Conservation (phyloP, 2,113 vertebrate genomes). For the Rhabdornis inornatus region DNA sequence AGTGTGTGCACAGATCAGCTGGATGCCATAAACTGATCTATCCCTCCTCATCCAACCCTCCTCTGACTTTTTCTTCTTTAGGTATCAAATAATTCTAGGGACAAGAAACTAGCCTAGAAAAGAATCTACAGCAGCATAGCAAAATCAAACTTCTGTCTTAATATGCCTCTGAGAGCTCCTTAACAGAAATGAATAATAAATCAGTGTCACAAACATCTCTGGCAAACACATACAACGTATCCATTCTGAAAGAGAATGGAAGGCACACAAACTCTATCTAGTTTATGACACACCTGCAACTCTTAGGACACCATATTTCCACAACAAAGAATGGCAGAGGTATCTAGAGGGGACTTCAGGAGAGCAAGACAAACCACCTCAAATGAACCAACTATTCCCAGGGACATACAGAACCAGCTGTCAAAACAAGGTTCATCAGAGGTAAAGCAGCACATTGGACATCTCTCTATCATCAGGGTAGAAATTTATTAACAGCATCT, state of each 20-base stretch:
- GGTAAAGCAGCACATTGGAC: neutral
- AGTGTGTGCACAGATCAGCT: neutral
- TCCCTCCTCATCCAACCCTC: neutral
- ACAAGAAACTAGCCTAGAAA: neutral
- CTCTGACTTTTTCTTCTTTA: neutral
- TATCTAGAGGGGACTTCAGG: neutral
- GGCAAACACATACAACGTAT: neutral
- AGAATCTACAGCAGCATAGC: neutral
- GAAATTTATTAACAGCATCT: neutral
- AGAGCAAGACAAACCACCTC: neutral
- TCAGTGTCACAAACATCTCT: neutral
- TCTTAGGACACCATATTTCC: neutral
- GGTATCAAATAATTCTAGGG: neutral
- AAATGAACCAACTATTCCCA: neutral
- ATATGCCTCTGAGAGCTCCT: neutral
- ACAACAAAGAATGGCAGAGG: neutral
- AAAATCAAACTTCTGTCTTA: neutral
- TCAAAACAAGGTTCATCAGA: neutral
- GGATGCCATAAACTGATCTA: neutral
- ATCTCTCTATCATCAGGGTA: neutral
- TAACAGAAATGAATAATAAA: neutral
- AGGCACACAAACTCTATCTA: neutral
- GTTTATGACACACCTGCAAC: neutral
- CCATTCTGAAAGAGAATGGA: neutral
- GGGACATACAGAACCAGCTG: neutral